Evolutionary conservation across 1,140 invertebrate species (phyloP), one percentile per base, ranked within the genome.

Genomic region (Panulirus ornatus): DNA sequence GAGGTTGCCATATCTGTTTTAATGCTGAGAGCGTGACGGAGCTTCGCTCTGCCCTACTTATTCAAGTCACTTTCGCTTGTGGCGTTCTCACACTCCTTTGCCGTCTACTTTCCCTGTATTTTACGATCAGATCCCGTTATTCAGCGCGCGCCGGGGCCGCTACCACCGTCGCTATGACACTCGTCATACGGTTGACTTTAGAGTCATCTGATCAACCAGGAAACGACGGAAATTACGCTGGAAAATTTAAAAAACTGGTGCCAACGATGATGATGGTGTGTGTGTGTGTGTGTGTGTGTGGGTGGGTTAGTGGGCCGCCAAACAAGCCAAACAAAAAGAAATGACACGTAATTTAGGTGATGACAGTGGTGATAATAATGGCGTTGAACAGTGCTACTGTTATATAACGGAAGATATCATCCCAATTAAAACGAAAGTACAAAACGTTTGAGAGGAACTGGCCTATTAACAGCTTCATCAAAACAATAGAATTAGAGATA

Each of bases 101-200:
- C 30, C 71, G 34, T 75, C 71, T 75, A 75, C 73, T 75, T 75
- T 75, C 73, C 73, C 73, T 75, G 73, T 75, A 75, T 75, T 75
- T 75, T 75, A 75, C 73, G 73, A 75, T 75, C 73, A 75, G 73
- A 75, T 75, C 73, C 73, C 73, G 73, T 75, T 75, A 75, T 75
- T 42, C 73, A 40, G 73, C 30, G 36, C 42, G 36, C 73, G 73
- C 38, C 1, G 73, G n/a, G 36, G 36, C 36, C 42, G 27, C 30
- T n/a, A 42, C 16, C 73, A 75, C 14, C 73, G 36, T 75, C 19
- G 1, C 2, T 42, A 8, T n/a, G 16, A 19, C 73, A n/a, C 34
- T 0, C 36, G 2, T 16, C 36, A 40, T 58, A 19, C 14, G 73
- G 36, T 42, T 38, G 22, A 11, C 40, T 75, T 75, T 42, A 6